Base-by-base conservation (phyloP, 2,888 invertebrate genomes). In the Morinoia aosen region DNA sequence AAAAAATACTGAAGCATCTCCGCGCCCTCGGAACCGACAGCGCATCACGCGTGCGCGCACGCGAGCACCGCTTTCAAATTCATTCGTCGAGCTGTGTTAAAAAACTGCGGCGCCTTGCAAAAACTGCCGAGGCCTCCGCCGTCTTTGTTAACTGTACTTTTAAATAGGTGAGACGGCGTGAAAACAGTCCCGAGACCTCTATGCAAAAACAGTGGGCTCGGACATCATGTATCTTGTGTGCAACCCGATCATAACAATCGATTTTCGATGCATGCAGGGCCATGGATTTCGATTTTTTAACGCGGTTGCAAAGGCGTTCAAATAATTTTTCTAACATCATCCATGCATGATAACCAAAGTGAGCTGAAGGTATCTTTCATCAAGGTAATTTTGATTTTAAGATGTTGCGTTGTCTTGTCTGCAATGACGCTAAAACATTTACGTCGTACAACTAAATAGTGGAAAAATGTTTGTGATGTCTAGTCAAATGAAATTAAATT, bases 141-240 rank as follows among this genome's bases (percentile, higher is more conserved):
- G 40, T 40, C 90, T 40, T 48, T 33, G 90, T 48, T 90, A 90
- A 90, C 90, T 90, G 90, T 90, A 90, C 90, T 39, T 90, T 76
- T 48, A 90, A 90, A 48, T 90, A 90, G 90, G 40, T 90, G 90
- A 39, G 90, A 90, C 90, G 40, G 90, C 90, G 90, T 90, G 90
- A 90, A 90, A 90, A 90, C 40, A 90, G 90, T 90, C 90, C 40
- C 90, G 90, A 40, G 40, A 90, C 40, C 39, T 48, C 48, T 40
- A 48, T 90, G 90, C 90, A 90, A 90, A 90, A 90, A 90, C 90
- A 19, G 12, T 10, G 33, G 12, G 90, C 16, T 40, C 90, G 48
- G 90, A 90, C 90, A 90, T 90, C 90, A 90, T 90, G 90, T 40
- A 25, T 40, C 90, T 90, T 40, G 39, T 40, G 48, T 90, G 90